Percentiles rank a stretch among this genome's conserved stretches.
These are phyloP conservation scores for Nephrotoma appendiculata DNA, from an alignment of 2,888 invertebrate genomes.

Conservation along the genomic window DNA sequence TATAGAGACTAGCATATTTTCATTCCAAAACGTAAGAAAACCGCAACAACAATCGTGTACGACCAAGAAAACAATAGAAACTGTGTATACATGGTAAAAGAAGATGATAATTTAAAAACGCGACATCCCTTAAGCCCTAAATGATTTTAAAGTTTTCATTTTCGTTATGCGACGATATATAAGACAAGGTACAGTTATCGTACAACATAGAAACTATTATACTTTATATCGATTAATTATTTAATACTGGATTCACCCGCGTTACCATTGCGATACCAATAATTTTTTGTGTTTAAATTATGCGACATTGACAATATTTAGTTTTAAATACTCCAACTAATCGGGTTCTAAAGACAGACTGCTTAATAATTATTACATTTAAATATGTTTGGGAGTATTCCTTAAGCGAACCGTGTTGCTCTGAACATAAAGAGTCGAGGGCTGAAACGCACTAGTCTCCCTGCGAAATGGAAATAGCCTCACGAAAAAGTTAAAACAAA, in stretches of 20 bases:
- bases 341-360: too few species aligned
- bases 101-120: not conserved
- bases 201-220: not conserved
- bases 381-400: too few species aligned
- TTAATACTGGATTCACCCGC: not conserved
- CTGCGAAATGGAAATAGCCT: too few species aligned
- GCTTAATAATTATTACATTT: too few species aligned
- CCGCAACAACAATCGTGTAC: not conserved
- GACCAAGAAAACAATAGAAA: not conserved
- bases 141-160: not conserved
- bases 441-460: too few species aligned
- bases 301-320: too few species aligned
- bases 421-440: too few species aligned
- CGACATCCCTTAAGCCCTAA: not conserved
- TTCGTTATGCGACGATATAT: not conserved
- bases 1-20: not conserved
- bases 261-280: too few species aligned
- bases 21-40: not conserved
- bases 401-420: too few species aligned
- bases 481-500: too few species aligned
- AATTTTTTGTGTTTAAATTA: too few species aligned
- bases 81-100: not conserved
- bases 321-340: too few species aligned
- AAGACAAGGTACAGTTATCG: not conserved
- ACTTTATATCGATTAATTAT: not conserved